Evolutionary conservation across 2,113 vertebrate genomes (phyloP).

Genomic region (Phaetusa simplex): DNA sequence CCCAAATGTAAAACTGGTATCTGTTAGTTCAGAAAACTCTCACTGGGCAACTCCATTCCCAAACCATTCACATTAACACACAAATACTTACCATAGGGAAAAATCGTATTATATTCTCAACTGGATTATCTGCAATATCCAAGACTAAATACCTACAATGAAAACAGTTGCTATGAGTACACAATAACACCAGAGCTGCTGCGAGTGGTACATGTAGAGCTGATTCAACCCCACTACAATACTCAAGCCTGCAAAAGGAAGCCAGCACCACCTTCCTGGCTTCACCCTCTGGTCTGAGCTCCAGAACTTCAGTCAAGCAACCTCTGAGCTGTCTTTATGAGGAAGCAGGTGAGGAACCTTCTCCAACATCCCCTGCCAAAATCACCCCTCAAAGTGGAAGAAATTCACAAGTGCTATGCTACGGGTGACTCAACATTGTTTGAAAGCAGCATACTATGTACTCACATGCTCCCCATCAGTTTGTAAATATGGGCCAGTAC

Average conservation of each 20-base stretch:
- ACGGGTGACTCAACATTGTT: neutral
- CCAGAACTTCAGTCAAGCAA: neutral
- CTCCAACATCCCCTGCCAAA: neutral
- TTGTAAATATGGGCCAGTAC: rapidly evolving
- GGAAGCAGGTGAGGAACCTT: neutral
- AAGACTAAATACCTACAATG: constrained; percentile 93
- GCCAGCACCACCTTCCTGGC: neutral
- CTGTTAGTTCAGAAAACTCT: neutral
- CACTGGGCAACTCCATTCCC: neutral
- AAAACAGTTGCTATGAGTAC: constrained; percentile 42
- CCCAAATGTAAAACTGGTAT: neutral
- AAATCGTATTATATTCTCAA: constrained; percentile 98
- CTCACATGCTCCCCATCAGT: neutral
- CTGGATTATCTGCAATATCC: constrained; percentile 99
- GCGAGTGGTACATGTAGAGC: neutral
- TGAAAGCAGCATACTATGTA: rapidly evolving
- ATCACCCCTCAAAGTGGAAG: neutral
- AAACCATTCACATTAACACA: neutral
- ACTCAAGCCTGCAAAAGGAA: neutral
- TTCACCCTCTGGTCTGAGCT: neutral
- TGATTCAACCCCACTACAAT: neutral
- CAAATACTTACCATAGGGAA: constrained; percentile 89
- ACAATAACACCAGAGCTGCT: neutral
- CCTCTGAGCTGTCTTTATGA: neutral
- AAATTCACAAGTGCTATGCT: neutral